Evolutionary conservation across 2,888 invertebrate genomes (phyloP).

Genomic region (Schrankia costaestrigalis): DNA sequence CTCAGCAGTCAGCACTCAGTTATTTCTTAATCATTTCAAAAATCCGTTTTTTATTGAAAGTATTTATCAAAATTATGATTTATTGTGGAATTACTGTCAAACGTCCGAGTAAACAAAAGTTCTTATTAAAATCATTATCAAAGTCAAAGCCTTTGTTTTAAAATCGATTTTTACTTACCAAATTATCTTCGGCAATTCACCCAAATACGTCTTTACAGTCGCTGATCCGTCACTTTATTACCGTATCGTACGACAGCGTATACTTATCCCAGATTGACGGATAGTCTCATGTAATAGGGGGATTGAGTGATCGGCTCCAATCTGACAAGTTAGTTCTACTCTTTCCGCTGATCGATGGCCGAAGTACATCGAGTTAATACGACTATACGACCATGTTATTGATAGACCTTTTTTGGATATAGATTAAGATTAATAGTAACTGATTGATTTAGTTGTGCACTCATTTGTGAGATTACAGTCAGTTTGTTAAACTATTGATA

Average conservation of each 20-base stretch:
- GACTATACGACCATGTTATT: constrained; percentile 45
- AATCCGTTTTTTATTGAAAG: too few relatives aligned
- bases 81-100: too few relatives aligned
- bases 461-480: too few relatives aligned
- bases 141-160: too few relatives aligned
- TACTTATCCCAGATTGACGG: constrained; percentile 54
- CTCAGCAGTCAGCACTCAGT: too few relatives aligned
- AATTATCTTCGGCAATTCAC: neutral
- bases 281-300: constrained; percentile 70
- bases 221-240: neutral
- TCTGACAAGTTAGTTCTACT: constrained; percentile 76
- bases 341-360: constrained; percentile 65
- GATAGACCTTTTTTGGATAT: constrained; percentile 49
- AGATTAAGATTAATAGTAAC: constrained; percentile 26
- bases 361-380: constrained; percentile 39
- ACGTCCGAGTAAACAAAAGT: too few relatives aligned
- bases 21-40: too few relatives aligned
- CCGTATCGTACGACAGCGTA: constrained; percentile 33
- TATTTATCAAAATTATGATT: too few relatives aligned
- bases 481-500: too few relatives aligned
- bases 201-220: neutral
- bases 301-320: constrained; percentile 76
- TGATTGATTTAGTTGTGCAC: too few relatives aligned
- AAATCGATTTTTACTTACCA: neutral
- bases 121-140: too few relatives aligned